Conservation (phyloP, 23 tunicate species). For the Aplidium turbinatum region DNA sequence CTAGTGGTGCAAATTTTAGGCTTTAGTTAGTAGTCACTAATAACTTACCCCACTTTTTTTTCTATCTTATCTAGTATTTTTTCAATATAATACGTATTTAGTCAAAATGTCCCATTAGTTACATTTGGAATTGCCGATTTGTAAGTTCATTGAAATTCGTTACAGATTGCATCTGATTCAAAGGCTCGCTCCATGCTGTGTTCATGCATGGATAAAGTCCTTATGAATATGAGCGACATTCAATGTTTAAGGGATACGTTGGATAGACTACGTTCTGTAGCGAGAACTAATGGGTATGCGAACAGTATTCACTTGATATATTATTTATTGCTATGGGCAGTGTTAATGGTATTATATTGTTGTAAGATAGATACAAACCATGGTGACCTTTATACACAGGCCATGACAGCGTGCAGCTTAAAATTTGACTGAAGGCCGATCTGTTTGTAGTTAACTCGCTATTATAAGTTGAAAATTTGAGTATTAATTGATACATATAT, state of each 20-base stretch:
- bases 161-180: conserved; percentile 68
- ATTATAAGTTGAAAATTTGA: neutral
- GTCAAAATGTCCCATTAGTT: neutral
- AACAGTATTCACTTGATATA: neutral
- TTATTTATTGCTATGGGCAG: neutral
- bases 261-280: conserved; percentile 77
- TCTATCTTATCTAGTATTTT: neutral
- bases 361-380: neutral
- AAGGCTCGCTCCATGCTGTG: conserved; percentile 42
- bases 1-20: no score
- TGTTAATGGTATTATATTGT: neutral
- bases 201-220: conserved; percentile 77
- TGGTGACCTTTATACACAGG: no score
- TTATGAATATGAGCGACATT: conserved; percentile 69
- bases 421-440: no score
- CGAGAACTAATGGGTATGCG: conserved; percentile 74
- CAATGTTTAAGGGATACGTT: conserved; percentile 64
- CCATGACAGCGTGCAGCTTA: no score
- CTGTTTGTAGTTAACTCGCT: neutral
- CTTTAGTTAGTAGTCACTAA: no score
- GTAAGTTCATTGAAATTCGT: neutral
- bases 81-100: neutral
- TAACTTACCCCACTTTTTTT: no score
- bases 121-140: neutral
- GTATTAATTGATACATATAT: no score